Base-by-base conservation (phyloP, 2,797 vertebrate genomes). In the Halcyon smyrnensis region DNA sequence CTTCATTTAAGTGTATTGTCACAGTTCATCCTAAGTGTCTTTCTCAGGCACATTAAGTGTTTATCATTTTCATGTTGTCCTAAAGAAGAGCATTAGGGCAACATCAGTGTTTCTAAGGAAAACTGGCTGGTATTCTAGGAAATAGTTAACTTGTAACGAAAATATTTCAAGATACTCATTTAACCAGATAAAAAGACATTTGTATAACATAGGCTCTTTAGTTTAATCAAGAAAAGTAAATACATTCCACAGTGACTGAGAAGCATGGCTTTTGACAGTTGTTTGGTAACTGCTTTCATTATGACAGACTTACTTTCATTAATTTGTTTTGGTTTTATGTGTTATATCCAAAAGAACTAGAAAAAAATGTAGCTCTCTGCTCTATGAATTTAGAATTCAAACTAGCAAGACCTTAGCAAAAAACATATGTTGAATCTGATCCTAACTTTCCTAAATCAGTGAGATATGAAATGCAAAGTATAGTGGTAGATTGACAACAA, bases 41-140 rank as follows among this genome's bases (percentile, higher is more conserved):
- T 85, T 60, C 43, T 91, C 30, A 77, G 64, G 21, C 32, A 71
- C 28, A 79, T 53, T 88, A 84, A 90, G 59, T 56, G 48, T 50
- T 25, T 76, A 71, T 90, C 46, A 46, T 88, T 91, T 56, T 93
- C 17, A 5, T 36, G 15, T 53, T 93, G n/a, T 36, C n/a, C 39
- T 93, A 45, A 86, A 75, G 89, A 89, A 79, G 30, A 86, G 12
- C 34, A 25, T 76, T 74, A 81, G 12, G 43, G 62, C 39, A 62
- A 68, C 34, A 18, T 89, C 59, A 87, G 14, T 80, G 21, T 93
- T 95, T 68, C 60, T 91, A 56, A 74, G 86, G 53, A 95, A 86
- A 87, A 82, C 32, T 78, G 48, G 10, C 59, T 89, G 70, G 68
- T 57, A 79, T 75, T 95, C 69, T 60, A 64, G 53, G n/a, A 54